Evolutionary conservation across 2,113 vertebrate species (phyloP), one percentile per base, ranked within the genome.

Genomic region (Psephotus haematonotus): DNA sequence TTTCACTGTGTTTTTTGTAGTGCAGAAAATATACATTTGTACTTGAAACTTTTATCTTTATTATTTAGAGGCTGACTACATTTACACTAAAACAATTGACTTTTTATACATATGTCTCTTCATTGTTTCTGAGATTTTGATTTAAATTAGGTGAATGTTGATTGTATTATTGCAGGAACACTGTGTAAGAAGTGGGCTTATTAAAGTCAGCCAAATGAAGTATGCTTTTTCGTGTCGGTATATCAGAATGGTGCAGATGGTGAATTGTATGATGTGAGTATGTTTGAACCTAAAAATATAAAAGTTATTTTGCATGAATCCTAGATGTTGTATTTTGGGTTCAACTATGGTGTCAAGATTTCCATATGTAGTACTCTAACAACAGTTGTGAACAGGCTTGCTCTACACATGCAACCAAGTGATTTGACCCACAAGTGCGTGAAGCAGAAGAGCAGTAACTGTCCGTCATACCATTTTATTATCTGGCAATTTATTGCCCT

Each of bases 131-230:
- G n/a, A 92, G 49, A 64, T 72, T 53, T 41, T 13, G 4, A 57
- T 76, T 88, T 89, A 63, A 93, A 72, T 76, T 72, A 63, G 59
- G 7, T 81, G 19, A 85, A 55, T 53, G 22, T 71, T 96, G 64
- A 59, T 86, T 83, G 19, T 97, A 13, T 93, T 87, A 49, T 95
- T 97, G 52, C 97, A 98, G 98, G 97, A 98, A 88, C 97, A 98
- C 84, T 98, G 97, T 69, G 47, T 97, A 82, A 98, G 98, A 79
- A 98, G 93, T 1, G 92, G 96, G 41, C 98, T 98, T 68, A 97
- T 98, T 94, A 99, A 98, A 98, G 98, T 98, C 92, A 98, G 98
- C 91, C 98, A 98, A 80, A 96, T 85, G 33, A 98, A 98, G 67
- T 98, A 98, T 77, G 89, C 70, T 17, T 69, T 92, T 64, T 98